Conservation (phyloP, 2,888 invertebrate species). For the Serrognathus titanus region DNA sequence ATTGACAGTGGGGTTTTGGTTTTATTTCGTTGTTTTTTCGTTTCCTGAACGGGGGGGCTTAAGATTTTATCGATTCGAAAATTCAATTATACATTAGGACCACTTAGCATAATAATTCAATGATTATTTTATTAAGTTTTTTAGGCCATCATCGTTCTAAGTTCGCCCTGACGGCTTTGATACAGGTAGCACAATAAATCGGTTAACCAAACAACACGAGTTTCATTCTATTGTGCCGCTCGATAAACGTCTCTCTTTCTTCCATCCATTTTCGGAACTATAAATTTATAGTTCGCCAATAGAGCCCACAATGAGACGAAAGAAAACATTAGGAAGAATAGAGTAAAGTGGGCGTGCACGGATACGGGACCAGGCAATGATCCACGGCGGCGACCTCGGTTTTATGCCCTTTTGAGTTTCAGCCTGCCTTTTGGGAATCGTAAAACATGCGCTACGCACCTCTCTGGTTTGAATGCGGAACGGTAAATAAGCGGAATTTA, state of each 20-base stretch:
- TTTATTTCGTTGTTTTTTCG: constrained; percentile 7
- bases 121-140: background rate
- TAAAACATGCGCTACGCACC: no score
- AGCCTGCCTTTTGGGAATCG: no score
- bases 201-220: constrained; percentile 38
- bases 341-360: constrained; percentile 38
- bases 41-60: background rate
- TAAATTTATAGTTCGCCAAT: constrained; percentile 39
- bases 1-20: constrained; percentile 23
- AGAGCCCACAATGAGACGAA: constrained; percentile 34
- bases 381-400: constrained; percentile 11
- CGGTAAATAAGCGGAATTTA: no score
- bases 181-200: constrained; percentile 15
- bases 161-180: no score
- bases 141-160: no score
- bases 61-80: constrained; percentile 7
- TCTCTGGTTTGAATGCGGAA: no score
- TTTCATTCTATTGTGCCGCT: constrained; percentile 32
- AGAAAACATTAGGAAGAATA: constrained; percentile 30
- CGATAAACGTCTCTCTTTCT: constrained; percentile 33
- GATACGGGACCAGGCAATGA: constrained; percentile 29
- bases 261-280: constrained; percentile 33
- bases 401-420: no score
- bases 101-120: constrained; percentile 9
- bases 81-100: constrained; percentile 6